Evolutionary conservation across 1,140 invertebrate species (phyloP).

Genomic region (Halyomorpha halys): DNA sequence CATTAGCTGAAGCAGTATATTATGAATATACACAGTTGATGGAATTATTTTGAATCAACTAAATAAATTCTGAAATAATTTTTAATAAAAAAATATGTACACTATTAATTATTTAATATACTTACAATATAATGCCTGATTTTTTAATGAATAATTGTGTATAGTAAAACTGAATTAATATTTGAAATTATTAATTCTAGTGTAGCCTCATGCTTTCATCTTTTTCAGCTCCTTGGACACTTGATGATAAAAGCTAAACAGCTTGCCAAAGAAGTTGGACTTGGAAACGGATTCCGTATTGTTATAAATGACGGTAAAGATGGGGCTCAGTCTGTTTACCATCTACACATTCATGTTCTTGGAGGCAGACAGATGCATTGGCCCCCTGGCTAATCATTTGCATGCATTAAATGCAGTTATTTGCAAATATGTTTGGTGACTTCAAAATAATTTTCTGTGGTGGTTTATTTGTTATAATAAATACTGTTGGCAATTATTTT

Average conservation of each 20-base stretch:
- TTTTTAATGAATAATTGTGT: background rate
- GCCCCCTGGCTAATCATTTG: conserved; percentile 76
- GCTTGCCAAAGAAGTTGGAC: conserved; percentile 57
- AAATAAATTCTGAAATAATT: no score
- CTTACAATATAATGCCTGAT: background rate
- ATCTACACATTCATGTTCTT: conserved; percentile 83
- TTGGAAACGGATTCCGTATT: conserved; percentile 59
- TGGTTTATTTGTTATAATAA: background rate
- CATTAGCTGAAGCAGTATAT: no score
- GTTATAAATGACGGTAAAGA: conserved; percentile 86
- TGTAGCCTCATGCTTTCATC: background rate
- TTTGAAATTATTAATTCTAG: background rate
- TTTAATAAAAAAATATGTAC: no score
- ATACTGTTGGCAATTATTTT: background rate
- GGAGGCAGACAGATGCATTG: conserved; percentile 89
- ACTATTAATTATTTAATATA: no score
- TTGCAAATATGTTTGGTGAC: background rate
- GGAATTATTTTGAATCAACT: no score
- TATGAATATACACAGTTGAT: no score
- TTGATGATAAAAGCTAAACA: conserved; percentile 70
- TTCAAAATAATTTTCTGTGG: background rate
- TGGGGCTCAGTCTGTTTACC: conserved; percentile 83
- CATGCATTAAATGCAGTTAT: background rate
- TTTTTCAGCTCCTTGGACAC: conserved; percentile 49
- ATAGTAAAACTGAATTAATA: background rate